Base-by-base conservation (phyloP, 2,888 invertebrate genomes). In the Sphecodes monilicornis region DNA sequence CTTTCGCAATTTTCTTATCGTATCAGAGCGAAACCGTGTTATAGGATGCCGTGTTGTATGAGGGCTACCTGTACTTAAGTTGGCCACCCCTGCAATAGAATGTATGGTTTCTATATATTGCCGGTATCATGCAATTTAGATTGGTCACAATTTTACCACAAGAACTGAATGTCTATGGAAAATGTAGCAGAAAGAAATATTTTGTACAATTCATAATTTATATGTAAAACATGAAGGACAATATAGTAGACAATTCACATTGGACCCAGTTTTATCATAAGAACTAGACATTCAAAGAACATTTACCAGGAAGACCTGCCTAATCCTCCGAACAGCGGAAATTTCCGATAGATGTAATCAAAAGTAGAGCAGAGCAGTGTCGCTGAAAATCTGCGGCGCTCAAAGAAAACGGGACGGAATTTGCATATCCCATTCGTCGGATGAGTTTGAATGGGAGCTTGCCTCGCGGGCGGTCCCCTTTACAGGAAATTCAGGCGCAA, bases 401-500 rank as follows among this genome's bases (percentile, higher is more conserved):
- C 64, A 64, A 64, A 64, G 64, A 64, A 64, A 64, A 64, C 32
- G 29, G 29, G 11, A 13, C 26, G 57, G 26, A 26, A 64, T 64
- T 64, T 64, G 64, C 64, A 64, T 64, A 64, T 64, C 8, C 32
- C 18, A 29, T 64, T 64, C 64, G 64, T 64, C 32, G 64, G 64
- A 64, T 32, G 64, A 6, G 64, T 18, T 32, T 64, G 32, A 64
- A 64, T 64, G 64, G 57, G 64, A 29, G 64, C 32, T 64, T 32
- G 32, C 32, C 64, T 64, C 0, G 60, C 29, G 60, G 60, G 26
- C 6, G 60, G 18, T 60, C 64, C 64, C 64, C 32, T 32, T 64
- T 64, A 64, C 64, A 16, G 36, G 50, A 50, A 50, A 78, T 68
- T 64, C 43, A n/a, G n/a, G n/a, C 22, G 57, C 54, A 13, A 77